phyloP scores from a whole-genome alignment of 1,140 invertebrate genomes.

The Heliconius eleuchia region DNA sequence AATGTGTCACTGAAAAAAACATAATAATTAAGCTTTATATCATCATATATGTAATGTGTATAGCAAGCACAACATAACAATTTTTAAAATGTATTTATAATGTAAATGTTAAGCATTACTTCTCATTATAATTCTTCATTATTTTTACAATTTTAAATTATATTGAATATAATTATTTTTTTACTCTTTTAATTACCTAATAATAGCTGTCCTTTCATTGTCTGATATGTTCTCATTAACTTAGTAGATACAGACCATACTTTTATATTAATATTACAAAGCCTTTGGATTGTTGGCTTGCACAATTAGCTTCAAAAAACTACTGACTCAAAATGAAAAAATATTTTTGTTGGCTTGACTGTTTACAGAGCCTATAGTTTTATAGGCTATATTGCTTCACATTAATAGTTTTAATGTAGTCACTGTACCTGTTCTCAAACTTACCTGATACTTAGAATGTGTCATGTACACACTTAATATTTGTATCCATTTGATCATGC shows the following conservation, averaged over 20 bases:
- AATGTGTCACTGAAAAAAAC: not conserved
- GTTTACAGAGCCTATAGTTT: too few species aligned
- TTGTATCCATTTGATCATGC: too few species aligned
- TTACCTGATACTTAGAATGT: too few species aligned
- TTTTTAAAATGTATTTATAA: not conserved
- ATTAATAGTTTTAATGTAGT: too few species aligned
- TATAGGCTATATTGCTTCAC: too few species aligned
- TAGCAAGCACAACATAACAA: not conserved
- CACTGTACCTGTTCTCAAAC: too few species aligned
- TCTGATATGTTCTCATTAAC: not conserved
- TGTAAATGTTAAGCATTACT: not conserved
- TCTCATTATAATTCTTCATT: not conserved
- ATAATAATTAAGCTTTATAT: not conserved
- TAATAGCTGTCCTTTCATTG: not conserved
- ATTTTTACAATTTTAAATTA: not conserved
- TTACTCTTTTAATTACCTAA: not conserved
- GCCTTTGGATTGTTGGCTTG: too few species aligned
- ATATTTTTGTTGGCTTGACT: too few species aligned
- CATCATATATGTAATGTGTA: not conserved
- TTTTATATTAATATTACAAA: too few species aligned
- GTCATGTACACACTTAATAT: too few species aligned
- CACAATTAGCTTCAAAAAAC: too few species aligned
- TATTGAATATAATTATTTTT: not conserved
- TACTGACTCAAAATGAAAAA: too few species aligned
- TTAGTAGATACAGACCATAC: not conserved